Conservation (phyloP, 2,113 vertebrate genomes). For the Micromys minutus region DNA sequence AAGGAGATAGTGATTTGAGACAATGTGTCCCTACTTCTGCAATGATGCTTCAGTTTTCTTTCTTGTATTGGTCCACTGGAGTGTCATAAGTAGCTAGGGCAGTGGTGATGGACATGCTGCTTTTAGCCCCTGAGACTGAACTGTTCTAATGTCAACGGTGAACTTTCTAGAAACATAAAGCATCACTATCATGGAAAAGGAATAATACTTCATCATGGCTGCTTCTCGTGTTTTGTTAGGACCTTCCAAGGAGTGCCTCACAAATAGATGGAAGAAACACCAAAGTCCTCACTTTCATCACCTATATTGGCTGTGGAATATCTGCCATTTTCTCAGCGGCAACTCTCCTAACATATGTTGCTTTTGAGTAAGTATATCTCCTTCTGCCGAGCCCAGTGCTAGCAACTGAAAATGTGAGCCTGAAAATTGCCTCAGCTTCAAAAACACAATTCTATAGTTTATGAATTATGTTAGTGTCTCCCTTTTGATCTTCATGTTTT, state of each 20-base stretch:
- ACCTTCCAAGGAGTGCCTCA: constrained; percentile 87
- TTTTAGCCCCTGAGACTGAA: background rate
- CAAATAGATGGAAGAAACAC: constrained; percentile 87
- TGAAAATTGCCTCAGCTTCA: constrained; percentile 31
- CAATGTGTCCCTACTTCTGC: background rate
- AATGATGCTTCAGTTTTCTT: constrained; percentile 19
- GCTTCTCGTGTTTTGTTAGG: constrained; percentile 84
- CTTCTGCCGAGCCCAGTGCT: background rate
- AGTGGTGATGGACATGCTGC: background rate
- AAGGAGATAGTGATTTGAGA: background rate
- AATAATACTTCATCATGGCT: background rate
- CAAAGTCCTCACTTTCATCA: constrained; percentile 93
- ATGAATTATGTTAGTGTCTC: background rate
- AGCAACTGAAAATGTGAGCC: background rate
- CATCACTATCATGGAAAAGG: background rate
- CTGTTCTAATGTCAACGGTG: background rate
- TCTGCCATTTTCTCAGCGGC: constrained; percentile 96
- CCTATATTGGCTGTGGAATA: constrained; percentile 95
- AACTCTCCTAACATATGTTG: constrained; percentile 96
- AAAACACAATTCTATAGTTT: background rate
- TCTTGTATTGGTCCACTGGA: background rate
- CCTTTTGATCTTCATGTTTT: constrained; percentile 26
- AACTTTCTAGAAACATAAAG: constrained; percentile 35
- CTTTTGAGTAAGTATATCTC: constrained; percentile 94
- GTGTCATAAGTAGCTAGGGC: background rate